phyloP scores from a whole-genome alignment of 1,140 invertebrate genomes.

The Drosophila tropicalis region DNA sequence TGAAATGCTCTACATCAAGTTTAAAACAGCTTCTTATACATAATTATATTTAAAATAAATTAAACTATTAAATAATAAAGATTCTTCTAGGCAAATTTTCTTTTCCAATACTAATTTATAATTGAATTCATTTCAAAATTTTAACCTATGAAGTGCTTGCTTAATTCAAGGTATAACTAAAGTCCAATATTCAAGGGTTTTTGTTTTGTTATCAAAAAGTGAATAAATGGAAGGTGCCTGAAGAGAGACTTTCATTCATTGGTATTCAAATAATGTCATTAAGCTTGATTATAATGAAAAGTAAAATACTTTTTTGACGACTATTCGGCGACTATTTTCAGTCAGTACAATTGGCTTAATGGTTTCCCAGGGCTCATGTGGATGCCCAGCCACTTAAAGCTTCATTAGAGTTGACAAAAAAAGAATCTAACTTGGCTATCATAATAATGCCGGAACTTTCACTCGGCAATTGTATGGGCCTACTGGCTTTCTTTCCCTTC shows the following conservation, averaged over 20 bases:
- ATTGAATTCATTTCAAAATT: too few species aligned
- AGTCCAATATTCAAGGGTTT: too few species aligned
- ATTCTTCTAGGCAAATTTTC: too few species aligned
- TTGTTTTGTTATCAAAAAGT: too few species aligned
- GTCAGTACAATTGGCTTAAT: neutral
- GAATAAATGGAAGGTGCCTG: neutral
- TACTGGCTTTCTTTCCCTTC: constrained; percentile 3
- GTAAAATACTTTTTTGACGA: neutral
- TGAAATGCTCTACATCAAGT: neutral
- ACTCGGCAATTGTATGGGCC: neutral
- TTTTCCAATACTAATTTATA: too few species aligned
- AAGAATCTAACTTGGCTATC: neutral
- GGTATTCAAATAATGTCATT: constrained; percentile 8
- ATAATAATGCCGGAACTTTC: neutral
- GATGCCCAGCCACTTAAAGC: neutral
- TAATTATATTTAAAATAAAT: too few species aligned
- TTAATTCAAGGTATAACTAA: too few species aligned
- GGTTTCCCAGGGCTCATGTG: neutral
- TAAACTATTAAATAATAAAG: neutral
- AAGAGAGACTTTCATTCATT: neutral
- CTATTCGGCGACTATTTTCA: constrained; percentile 3
- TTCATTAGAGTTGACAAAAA: constrained; percentile 8
- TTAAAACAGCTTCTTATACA: too few species aligned
- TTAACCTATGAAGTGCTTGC: too few species aligned
- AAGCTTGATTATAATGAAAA: neutral